Base-by-base conservation (phyloP, 2,888 invertebrate genomes). In the Dolomedes plantarius region DNA sequence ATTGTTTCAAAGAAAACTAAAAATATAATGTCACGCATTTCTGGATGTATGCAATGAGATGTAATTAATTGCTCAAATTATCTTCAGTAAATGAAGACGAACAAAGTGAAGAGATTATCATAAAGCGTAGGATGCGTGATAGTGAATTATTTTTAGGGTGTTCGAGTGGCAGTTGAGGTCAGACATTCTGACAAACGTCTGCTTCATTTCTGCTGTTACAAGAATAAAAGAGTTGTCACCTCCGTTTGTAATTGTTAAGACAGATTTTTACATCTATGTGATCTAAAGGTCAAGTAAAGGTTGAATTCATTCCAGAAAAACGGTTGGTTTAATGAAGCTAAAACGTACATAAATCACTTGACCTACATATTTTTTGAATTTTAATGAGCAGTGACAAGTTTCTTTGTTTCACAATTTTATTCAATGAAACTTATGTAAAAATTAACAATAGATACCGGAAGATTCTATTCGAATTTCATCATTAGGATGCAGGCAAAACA, bases 141-240 rank as follows among this genome's bases (percentile, higher is more conserved):
- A 67, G 16, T 16, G 16, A 46, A 11, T 50, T 67, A 76, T 46
- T 68, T 76, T 68, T 31, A 23, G 13, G 32, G 11, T 68, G n/a
- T 32, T 77, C 32, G 29, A 77, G 31, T n/a, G 69, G 68, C 77
- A 56, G 27, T 23, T 31, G 27, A 78, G 77, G 77, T 68, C 77
- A 78, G 16, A 56, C 41, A 23, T 68, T 29, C 28, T 41, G 50
- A 77, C 50, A 77, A 46, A 31, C 29, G 50, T 50, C 23, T 56
- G 19, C 13, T 23, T 27, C n/a, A n/a, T 46, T 46, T 46, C 46
- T 6, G 46, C 46, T 46, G n/a, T 46, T 46, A 46, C 6, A 46
- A 16, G 16, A 46, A n/a, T 46, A 46, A 46, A 46, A 46, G n/a
- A n/a, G n/a, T 16, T 46, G 46, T 2, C 46, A 9, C 11, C 46